Evolutionary conservation across 2,797 vertebrate genomes (phyloP).

Genomic region (Simalia tracyae): DNA sequence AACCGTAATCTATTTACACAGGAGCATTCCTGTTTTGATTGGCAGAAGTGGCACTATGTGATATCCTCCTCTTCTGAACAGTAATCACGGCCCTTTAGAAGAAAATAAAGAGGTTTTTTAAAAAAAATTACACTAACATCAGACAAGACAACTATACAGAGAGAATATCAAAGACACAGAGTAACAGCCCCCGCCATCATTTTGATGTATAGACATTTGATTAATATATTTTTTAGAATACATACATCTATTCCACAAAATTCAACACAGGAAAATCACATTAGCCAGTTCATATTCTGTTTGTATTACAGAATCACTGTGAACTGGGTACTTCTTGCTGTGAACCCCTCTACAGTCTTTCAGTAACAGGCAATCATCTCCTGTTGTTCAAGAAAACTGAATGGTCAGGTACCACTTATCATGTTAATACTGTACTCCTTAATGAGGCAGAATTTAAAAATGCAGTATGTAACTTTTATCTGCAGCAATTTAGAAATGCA

Average conservation of each 20-base stretch:
- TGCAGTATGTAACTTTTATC: neutral
- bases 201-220: neutral
- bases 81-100: constrained; percentile 89
- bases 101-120: neutral
- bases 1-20: constrained; percentile 81
- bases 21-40: constrained; percentile 66
- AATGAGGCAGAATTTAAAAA: neutral
- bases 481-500: neutral
- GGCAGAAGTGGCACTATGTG: constrained; percentile 75
- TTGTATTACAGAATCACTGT: neutral
- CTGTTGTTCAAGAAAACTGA: neutral
- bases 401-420: neutral
- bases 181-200: no score
- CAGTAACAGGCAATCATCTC: neutral
- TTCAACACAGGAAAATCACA: neutral
- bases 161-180: neutral
- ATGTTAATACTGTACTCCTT: neutral
- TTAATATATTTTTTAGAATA: neutral
- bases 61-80: constrained; percentile 93
- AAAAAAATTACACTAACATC: neutral
- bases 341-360: neutral
- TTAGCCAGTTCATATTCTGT: neutral
- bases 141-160: neutral
- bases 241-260: neutral
- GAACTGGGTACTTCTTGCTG: neutral